Conservation (phyloP, 2,113 vertebrate genomes). For the Marmota monax region DNA sequence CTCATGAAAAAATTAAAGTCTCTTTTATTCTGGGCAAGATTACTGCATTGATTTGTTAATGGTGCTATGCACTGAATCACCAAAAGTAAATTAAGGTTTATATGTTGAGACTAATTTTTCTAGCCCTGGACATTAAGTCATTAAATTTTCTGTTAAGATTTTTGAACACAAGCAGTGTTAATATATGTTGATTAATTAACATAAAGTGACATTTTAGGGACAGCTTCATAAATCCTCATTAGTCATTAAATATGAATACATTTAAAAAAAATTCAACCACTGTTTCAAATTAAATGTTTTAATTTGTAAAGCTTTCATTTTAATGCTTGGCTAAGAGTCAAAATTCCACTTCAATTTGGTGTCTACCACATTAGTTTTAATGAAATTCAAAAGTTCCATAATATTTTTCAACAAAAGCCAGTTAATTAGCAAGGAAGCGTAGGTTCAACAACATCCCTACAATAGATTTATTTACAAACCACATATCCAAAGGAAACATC, state of each 20-base stretch:
- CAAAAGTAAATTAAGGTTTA: background rate
- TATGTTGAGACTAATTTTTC: background rate
- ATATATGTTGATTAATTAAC: background rate
- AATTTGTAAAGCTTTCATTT: background rate
- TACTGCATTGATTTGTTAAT: background rate
- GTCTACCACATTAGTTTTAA: background rate
- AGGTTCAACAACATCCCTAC: background rate
- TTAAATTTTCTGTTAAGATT: background rate
- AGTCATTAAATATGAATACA: background rate
- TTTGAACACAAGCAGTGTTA: background rate
- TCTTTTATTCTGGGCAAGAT: background rate
- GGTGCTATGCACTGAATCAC: background rate
- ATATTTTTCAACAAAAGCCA: background rate
- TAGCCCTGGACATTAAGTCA: background rate
- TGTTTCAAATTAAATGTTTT: background rate
- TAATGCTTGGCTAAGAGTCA: background rate
- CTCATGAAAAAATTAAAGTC: slow-evolving; percentile 21
- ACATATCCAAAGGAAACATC: background rate
- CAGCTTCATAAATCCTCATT: background rate
- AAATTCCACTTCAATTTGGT: background rate
- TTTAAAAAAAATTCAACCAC: background rate
- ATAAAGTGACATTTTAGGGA: background rate
- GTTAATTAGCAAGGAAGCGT: background rate
- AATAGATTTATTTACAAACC: background rate
- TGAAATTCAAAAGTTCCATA: background rate